Conservation (phyloP, 2,797 vertebrate species). For the Triplophysa bombifrons region DNA sequence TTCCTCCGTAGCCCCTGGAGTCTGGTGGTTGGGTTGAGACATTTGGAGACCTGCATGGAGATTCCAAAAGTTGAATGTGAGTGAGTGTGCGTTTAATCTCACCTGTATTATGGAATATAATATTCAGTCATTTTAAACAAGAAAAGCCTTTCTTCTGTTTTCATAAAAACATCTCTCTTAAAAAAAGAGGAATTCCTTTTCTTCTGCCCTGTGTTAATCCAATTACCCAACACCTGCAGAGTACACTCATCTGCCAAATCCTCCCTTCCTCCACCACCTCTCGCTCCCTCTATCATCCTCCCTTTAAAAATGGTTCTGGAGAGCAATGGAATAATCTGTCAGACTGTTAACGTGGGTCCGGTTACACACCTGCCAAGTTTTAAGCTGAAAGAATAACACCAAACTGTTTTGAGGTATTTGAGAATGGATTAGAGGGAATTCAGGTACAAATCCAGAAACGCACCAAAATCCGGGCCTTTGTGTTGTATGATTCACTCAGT, state of each 20-base stretch:
- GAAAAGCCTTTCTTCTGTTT: neutral
- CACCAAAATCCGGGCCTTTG: conserved; percentile 70
- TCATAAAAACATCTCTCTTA: conserved; percentile 1
- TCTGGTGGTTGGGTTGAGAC: conserved; percentile 11
- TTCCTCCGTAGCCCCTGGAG: conserved; percentile 68
- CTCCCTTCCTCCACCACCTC: conserved; percentile 65
- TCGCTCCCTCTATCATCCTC: conserved; percentile 59
- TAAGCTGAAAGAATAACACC: conserved; percentile 80
- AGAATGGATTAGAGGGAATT: conserved; percentile 76
- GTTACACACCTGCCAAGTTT: conserved; percentile 85
- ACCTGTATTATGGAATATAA: neutral
- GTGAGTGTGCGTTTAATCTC: conserved; percentile 1
- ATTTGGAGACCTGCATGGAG: conserved; percentile 15
- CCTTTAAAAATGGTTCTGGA: conserved; percentile 57
- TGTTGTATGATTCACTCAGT: conserved; percentile 46
- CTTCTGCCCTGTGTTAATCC: conserved; percentile 83
- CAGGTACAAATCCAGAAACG: conserved; percentile 75
- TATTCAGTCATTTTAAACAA: neutral
- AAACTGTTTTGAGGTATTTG: conserved; percentile 74
- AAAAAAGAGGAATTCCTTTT: conserved; percentile 78
- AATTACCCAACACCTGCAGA: conserved; percentile 94
- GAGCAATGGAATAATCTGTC: conserved; percentile 82
- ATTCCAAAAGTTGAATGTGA: conserved; percentile 6
- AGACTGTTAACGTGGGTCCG: conserved; percentile 80
- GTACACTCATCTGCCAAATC: conserved; percentile 79